Conservation (phyloP, 1,140 invertebrate species). For the Streblospio benedicti region DNA sequence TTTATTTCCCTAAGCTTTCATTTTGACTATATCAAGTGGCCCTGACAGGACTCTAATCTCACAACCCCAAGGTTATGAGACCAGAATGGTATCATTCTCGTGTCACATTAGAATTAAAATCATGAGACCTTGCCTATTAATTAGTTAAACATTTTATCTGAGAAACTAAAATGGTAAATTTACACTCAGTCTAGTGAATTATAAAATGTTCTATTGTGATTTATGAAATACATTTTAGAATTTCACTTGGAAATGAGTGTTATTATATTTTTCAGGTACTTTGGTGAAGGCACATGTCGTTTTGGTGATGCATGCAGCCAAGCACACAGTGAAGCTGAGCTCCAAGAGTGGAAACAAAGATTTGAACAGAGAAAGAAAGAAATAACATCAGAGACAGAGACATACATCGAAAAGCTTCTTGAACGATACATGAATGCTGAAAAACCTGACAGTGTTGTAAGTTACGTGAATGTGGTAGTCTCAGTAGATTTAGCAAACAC, state of each 20-base stretch:
- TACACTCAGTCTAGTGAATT: neutral
- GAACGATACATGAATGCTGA: conserved; percentile 51
- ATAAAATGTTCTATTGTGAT: neutral
- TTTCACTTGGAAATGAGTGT: neutral
- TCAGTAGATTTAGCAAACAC: neutral
- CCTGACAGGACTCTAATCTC: no score
- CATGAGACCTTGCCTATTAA: neutral
- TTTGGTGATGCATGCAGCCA: conserved; percentile 65
- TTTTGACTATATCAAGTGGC: neutral
- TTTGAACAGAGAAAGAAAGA: conserved; percentile 57
- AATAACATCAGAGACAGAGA: conserved; percentile 57
- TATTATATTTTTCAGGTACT: conserved; percentile 20
- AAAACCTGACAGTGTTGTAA: conserved; percentile 34
- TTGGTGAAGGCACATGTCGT: conserved; percentile 51
- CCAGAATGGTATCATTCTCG: no score
- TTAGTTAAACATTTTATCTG: neutral
- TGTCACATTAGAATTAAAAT: neutral
- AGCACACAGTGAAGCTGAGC: conserved; percentile 63
- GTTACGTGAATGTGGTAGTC: no score
- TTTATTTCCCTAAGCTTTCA: neutral
- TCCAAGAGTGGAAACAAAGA: conserved; percentile 65
- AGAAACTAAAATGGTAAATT: neutral
- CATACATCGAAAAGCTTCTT: conserved; percentile 58
- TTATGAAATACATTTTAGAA: neutral
- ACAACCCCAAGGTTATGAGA: no score